These are phyloP conservation scores for Pammene aurita DNA, from an alignment of 2,888 invertebrate genomes.

Conservation along the genomic window DNA sequence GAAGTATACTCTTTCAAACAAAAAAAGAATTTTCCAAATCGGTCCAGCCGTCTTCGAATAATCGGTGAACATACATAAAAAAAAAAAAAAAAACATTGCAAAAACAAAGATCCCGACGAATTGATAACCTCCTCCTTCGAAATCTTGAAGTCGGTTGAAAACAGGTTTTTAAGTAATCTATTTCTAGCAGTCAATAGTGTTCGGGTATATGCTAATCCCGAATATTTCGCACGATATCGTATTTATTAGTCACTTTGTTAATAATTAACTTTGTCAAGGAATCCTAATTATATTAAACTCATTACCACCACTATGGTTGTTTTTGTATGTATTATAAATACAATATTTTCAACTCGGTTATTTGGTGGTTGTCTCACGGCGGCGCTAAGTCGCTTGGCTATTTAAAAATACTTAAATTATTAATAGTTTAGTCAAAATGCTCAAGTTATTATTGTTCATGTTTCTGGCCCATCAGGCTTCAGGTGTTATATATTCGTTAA, in stretches of 20 bases:
- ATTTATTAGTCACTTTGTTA: not conserved
- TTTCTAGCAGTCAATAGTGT: too few relatives aligned
- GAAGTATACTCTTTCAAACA: too few relatives aligned
- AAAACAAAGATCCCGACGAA: too few relatives aligned
- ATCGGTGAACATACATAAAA: too few relatives aligned
- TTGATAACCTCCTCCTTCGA: too few relatives aligned
- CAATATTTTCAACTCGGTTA: not conserved
- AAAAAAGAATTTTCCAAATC: too few relatives aligned
- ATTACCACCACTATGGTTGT: conserved; percentile 6
- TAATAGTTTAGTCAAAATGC: not conserved
- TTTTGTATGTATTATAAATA: conserved; percentile 5
- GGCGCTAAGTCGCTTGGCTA: not conserved
- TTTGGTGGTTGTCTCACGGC: conserved; percentile 8
- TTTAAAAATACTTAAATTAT: not conserved
- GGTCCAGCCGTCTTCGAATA: too few relatives aligned
- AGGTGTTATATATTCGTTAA: conserved; percentile 11
- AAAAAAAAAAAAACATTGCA: too few relatives aligned
- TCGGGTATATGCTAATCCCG: too few relatives aligned
- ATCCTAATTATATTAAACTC: not conserved
- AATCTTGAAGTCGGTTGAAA: too few relatives aligned
- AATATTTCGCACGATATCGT: too few relatives aligned
- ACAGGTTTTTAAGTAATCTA: too few relatives aligned
- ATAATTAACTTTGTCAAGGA: not conserved
- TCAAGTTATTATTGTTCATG: not conserved
- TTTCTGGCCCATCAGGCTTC: conserved; percentile 4